Evolutionary conservation across 2,888 invertebrate species (phyloP), one percentile per base, ranked within the genome.

Genomic region (Pseudanteris insignis): DNA sequence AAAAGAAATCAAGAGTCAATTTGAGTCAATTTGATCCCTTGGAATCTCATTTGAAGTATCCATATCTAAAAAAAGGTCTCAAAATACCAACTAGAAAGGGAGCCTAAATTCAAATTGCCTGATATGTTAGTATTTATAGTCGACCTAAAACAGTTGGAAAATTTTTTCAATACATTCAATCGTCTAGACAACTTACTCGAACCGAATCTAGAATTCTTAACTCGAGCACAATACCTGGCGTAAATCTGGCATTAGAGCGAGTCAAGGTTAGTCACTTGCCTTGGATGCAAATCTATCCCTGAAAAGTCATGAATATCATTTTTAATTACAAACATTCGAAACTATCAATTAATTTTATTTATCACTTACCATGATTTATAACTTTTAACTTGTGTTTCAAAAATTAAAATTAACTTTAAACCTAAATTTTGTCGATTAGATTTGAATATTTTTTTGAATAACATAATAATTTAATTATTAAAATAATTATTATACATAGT

Each of bases 211-310:
- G 34, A 59, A 59, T 46, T 59, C 59, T 46, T 30, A 46, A 59
- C 46, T 40, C 51, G 51, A 51, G 51, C 57, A 57, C 51, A 57
- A 62, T 57, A 62, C 57, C 21, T 30, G 40, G 33, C 57, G 57
- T 62, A 57, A 62, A 62, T 62, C 54, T 64, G 64, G 64, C 60
- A 59, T 57, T 41, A 33, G 62, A 59, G 43, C 53, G 54, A 66
- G 53, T 66, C 69, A 70, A 70, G 70, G 68, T 69, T 70, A 67
- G 65, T 66, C 58, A 50, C 67, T 69, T 53, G 68, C 67, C 70
- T 67, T 68, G 69, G 62, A 25, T 26, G 37, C 11, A 13, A 15
- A 38, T 26, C 2, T 37, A 32, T 18, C 7, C n/a, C 30, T 34
- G 34, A 33, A 44, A 37, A 53, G 25, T 53, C 32, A 9, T 14